phyloP scores from a whole-genome alignment of 1,140 invertebrate genomes.

The Meloidogyne hapla region DNA sequence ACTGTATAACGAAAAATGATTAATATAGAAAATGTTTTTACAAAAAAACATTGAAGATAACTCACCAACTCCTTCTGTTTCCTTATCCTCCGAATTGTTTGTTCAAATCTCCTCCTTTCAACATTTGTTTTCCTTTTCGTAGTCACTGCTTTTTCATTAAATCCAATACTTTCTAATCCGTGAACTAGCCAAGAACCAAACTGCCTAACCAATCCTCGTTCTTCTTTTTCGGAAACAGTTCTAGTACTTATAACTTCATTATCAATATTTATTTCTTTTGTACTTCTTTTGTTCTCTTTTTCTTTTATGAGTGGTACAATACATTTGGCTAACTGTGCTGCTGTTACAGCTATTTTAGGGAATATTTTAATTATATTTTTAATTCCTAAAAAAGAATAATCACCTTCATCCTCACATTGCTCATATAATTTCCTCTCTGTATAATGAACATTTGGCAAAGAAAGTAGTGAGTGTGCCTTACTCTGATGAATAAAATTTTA shows the following conservation, averaged over 20 bases:
- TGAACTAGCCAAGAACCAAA: slow-evolving; percentile 18
- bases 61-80: neutral
- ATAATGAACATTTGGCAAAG: neutral
- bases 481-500: neutral
- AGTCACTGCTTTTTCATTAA: neutral
- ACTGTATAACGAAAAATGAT: too few relatives aligned
- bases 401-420: slow-evolving; percentile 17
- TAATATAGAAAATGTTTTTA: too few relatives aligned
- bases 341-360: neutral
- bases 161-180: neutral
- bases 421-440: slow-evolving; percentile 9
- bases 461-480: slow-evolving; percentile 11
- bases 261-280: neutral
- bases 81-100: neutral
- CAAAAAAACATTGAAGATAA: neutral
- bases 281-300: slow-evolving; percentile 4
- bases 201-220: neutral
- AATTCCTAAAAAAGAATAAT: too few relatives aligned
- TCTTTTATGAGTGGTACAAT: slow-evolving; percentile 22
- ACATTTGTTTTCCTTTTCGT: neutral
- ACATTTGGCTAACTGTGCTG: slow-evolving; percentile 22
- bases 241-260: neutral
- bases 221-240: neutral
- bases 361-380: too few relatives aligned
- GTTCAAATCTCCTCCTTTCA: neutral